A percentile compares a stretch with the other conserved stretches of the same genome.
phyloP scores from a whole-genome alignment of 2,888 invertebrate genomes.

The Microctonus hyperodae region DNA sequence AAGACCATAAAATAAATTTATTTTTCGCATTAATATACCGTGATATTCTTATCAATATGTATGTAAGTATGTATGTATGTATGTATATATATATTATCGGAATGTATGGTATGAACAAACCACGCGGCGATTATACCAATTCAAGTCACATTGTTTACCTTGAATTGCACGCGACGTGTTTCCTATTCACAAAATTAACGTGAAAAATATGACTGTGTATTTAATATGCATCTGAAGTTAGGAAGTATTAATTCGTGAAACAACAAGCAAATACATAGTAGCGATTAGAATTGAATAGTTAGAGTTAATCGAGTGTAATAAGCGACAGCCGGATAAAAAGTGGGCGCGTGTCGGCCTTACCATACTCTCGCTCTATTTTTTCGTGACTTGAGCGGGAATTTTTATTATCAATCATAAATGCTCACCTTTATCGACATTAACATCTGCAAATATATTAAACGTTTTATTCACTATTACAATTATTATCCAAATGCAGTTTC shows the following conservation, averaged over 20 bases:
- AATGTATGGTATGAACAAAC: background rate
- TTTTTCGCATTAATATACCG: no score
- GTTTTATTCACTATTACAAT: conserved; percentile 4
- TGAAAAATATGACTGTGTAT: background rate
- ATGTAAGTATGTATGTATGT: no score
- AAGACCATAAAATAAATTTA: no score
- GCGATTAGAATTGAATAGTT: conserved; percentile 21
- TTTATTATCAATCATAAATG: conserved; percentile 7
- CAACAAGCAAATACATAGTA: background rate
- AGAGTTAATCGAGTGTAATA: conserved; percentile 11
- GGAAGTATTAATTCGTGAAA: background rate
- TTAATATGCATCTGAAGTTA: background rate
- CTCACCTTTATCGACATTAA: conserved; percentile 26
- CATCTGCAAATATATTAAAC: conserved; percentile 3
- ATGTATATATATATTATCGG: background rate
- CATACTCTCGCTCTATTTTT: conserved; percentile 10
- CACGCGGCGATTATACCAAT: conserved; percentile 15
- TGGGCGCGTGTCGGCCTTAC: conserved; percentile 35
- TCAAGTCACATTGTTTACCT: conserved; percentile 25
- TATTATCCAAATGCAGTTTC: conserved; percentile 3
- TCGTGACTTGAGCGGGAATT: conserved; percentile 32
- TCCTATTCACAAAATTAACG: background rate
- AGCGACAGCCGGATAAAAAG: conserved; percentile 28
- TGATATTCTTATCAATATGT: no score
- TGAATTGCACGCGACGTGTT: conserved; percentile 4